Evolutionary conservation across 2,113 vertebrate species (phyloP), one percentile per base, ranked within the genome.

Genomic region (Dryoscopus gambensis): DNA sequence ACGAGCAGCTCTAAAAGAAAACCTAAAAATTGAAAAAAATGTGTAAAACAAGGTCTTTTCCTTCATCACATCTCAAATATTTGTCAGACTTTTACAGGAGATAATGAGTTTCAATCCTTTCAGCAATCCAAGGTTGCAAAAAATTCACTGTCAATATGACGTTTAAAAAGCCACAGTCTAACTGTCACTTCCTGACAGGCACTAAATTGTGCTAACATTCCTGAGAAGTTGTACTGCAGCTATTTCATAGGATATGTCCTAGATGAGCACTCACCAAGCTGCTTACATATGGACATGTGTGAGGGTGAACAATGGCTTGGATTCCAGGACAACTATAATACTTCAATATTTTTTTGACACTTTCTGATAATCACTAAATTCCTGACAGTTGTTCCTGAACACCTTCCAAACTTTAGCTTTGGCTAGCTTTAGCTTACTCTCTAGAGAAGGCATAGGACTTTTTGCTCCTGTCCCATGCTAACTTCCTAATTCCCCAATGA

Each of bases 401-500:
- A 30, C 46, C 46, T 94, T 88, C 91, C 85, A 90, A 77, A 80
- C 55, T 80, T 69, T 67, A 81, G 39, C 33, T 88, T 81, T 97
- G 90, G 71, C 79, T 84, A 80, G 50, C 30, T 83, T 90, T 76
- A 88, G 46, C 52, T 88, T 42, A 55, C 30, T 90, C 71, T 90
- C 71, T 65, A 42, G 83, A 93, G 88, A 39, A 91, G 25, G 46
- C 28, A 73, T 63, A 87, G 57, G 55, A 83, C 55, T 74, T 85
- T 82, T 88, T 95, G 46, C 55, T 92, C 28, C 76, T 88, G 83
- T 93, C 92, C 90, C 68, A 63, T 76, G 30, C 30, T 92, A 95
- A 77, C 50, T 92, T 88, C 55, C 59, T 55, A 87, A 86, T 33
- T 94, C 68, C 71, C 90, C 33, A 84, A 10, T 35, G 55, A 92